A percentile compares a stretch with the other conserved stretches of the same genome.
phyloP scores from a whole-genome alignment of 2,888 invertebrate genomes.

The Caenorhabditis afra region DNA sequence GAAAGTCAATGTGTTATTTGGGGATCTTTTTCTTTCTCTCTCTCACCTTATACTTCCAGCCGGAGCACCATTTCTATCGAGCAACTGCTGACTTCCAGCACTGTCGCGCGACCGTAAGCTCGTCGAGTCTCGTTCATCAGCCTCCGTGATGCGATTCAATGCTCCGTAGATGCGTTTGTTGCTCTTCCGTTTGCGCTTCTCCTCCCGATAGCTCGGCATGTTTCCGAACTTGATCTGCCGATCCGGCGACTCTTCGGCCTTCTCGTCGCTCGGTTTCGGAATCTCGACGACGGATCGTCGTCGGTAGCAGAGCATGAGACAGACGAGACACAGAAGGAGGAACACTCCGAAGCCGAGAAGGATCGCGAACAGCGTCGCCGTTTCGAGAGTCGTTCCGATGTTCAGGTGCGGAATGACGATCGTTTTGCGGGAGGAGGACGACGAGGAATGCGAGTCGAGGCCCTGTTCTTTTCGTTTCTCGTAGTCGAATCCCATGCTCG shows the following conservation, averaged over 20 bases:
- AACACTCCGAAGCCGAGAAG: conserved; percentile 81
- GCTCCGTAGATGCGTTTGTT: conserved; percentile 78
- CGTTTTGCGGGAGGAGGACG: neutral
- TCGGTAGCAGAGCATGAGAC: conserved; percentile 82
- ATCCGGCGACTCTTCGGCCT: conserved; percentile 60
- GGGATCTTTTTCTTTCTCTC: neutral
- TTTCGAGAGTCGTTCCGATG: conserved; percentile 76
- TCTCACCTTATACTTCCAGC: conserved; percentile 35
- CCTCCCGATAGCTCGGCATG: conserved; percentile 82
- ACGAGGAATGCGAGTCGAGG: too few species aligned
- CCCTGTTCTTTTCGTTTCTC: neutral
- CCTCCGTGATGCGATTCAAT: conserved; percentile 79
- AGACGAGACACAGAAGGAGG: conserved; percentile 81
- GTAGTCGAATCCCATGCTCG: conserved; percentile 34
- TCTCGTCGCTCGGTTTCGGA: conserved; percentile 64
- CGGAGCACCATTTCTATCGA: conserved; percentile 39
- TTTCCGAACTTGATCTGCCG: conserved; percentile 81
- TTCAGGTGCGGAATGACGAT: conserved; percentile 68
- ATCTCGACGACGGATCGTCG: conserved; percentile 69
- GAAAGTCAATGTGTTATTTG: neutral
- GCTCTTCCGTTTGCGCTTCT: conserved; percentile 77
- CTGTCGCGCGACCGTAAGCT: conserved; percentile 64
- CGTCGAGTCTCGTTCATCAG: conserved; percentile 71
- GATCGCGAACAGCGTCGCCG: conserved; percentile 82
- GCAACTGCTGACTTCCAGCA: conserved; percentile 68